A percentile compares a stretch with the other conserved stretches of the same genome.
phyloP scores from a whole-genome alignment of 2,888 invertebrate species.

The Volucella zonaria region DNA sequence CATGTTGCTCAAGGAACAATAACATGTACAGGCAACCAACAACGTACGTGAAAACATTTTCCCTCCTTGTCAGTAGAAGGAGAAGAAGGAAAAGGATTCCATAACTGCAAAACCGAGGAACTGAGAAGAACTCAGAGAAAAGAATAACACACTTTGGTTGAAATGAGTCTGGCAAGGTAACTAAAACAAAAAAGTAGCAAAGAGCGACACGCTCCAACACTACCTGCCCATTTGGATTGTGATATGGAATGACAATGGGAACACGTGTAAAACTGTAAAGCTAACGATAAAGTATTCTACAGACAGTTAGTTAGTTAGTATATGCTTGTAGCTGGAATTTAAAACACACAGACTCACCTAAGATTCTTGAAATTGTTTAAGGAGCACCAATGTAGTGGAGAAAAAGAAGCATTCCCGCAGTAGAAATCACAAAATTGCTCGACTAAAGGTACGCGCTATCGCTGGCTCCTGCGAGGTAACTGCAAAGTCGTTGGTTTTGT shows the following conservation, averaged over 20 bases:
- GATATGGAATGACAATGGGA: conserved; percentile 44
- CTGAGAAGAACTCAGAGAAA: conserved; percentile 36
- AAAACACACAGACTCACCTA: conserved; percentile 32
- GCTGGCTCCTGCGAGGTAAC: conserved; percentile 21
- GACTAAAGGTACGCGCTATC: conserved; percentile 11
- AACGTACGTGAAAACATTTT: conserved; percentile 25
- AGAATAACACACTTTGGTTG: conserved; percentile 40
- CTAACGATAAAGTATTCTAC: conserved; percentile 37
- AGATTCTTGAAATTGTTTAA: conserved; percentile 48
- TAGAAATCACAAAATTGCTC: conserved; percentile 5
- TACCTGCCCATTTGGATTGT: conserved; percentile 25
- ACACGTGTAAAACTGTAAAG: conserved; percentile 54
- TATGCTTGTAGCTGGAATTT: conserved; percentile 1
- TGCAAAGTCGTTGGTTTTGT: conserved; percentile 61
- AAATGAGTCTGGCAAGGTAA: conserved; percentile 37
- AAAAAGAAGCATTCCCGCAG: not conserved
- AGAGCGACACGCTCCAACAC: conserved; percentile 30
- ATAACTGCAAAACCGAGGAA: conserved; percentile 23
- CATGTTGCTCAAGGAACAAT: conserved; percentile 13
- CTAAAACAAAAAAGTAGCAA: conserved; percentile 31
- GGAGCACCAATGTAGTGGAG: not conserved
- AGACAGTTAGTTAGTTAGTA: conserved; percentile 9
- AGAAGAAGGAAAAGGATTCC: not conserved
- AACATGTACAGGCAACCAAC: not conserved
- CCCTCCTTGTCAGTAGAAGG: conserved; percentile 15